A percentile compares a stretch with the other conserved stretches of the same genome.
Conservation (phyloP, 2,113 vertebrate genomes). For the Phalacrocorax brasilianus region DNA sequence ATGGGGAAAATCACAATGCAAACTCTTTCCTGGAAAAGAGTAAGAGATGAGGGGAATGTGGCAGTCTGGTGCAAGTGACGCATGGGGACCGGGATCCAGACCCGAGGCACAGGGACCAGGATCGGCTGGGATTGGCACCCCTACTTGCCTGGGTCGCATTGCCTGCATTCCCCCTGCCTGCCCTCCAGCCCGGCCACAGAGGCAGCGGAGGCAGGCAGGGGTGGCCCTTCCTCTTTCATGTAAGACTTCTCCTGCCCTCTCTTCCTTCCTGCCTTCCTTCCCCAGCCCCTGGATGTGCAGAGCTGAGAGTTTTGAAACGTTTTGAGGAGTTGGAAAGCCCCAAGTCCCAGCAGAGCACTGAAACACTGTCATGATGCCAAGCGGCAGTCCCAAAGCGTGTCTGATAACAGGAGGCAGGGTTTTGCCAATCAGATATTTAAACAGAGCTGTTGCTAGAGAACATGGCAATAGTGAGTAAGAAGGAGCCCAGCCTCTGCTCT, state of each 20-base stretch:
- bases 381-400: background rate
- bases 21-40: background rate
- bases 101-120: background rate
- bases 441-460: background rate
- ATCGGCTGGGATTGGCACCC: background rate
- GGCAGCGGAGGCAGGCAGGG: rapidly evolving
- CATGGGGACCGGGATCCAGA: background rate
- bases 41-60: background rate
- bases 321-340: background rate
- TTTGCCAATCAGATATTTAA: slow-evolving; percentile 22
- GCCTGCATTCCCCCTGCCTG: background rate
- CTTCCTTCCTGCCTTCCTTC: background rate
- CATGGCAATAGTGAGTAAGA: background rate
- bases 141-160: rapidly evolving
- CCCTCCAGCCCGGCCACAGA: rapidly evolving
- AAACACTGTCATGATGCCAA: background rate
- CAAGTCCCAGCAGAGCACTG: background rate
- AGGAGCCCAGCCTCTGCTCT: background rate
- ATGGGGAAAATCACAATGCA: background rate
- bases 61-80: background rate
- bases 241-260: background rate
- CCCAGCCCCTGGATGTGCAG: background rate
- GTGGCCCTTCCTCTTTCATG: background rate
- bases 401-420: background rate
- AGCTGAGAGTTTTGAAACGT: background rate